A percentile compares a stretch with the other conserved stretches of the same genome.
phyloP scores from a whole-genome alignment of 2,113 vertebrate species.

The Glareola pratincola region DNA sequence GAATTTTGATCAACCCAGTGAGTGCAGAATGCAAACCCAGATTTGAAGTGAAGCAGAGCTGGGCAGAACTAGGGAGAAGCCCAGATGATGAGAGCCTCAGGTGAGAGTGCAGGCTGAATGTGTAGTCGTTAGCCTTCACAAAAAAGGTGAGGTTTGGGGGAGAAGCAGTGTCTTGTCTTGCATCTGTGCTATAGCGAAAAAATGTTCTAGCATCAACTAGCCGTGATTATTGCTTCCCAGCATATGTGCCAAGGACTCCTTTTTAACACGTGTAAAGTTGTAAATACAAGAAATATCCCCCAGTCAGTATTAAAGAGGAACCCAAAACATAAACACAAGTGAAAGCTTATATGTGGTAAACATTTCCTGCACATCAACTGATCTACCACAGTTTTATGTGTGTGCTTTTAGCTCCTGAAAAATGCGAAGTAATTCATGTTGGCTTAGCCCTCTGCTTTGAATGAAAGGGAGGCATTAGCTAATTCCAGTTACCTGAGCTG shows the following conservation, averaged over 20 bases:
- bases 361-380: neutral
- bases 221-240: neutral
- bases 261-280: neutral
- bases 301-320: neutral
- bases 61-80: neutral
- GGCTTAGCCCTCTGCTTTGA: neutral
- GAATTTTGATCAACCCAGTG: neutral
- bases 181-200: neutral
- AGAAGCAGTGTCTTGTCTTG: neutral
- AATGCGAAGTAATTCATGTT: neutral
- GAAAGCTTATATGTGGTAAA: neutral
- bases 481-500: slow-evolving; percentile 27
- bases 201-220: neutral
- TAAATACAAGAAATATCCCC: neutral
- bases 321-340: neutral
- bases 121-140: neutral
- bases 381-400: neutral
- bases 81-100: neutral
- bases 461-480: slow-evolving; percentile 29
- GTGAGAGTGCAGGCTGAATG: neutral
- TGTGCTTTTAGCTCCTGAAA: neutral
- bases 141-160: neutral
- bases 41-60: neutral
- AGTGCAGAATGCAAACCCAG: neutral
- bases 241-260: neutral